These are phyloP conservation scores for Tetraodon nigroviridis DNA, from an alignment of 2,113 vertebrate genomes.

Conservation along the genomic window DNA sequence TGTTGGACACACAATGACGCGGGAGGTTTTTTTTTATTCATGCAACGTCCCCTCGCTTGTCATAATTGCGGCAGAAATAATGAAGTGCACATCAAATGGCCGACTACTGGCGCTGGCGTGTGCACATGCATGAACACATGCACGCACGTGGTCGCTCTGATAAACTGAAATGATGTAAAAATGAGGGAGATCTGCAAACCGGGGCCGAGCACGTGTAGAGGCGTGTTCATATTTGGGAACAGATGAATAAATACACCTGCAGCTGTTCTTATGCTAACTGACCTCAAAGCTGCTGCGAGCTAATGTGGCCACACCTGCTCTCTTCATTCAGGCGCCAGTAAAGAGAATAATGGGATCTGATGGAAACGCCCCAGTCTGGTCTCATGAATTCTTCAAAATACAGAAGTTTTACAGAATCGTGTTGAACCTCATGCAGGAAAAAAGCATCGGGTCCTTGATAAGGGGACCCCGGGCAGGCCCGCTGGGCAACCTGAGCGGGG, in stretches of 20 bases:
- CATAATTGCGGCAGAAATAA: slow-evolving; percentile 51
- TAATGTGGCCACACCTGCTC: slow-evolving; percentile 43
- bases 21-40: slow-evolving; percentile 46
- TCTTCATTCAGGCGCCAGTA: background rate
- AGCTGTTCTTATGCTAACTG: slow-evolving; percentile 61
- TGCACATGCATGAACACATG: slow-evolving; percentile 5
- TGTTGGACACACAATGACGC: slow-evolving; percentile 51
- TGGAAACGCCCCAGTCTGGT: slow-evolving; percentile 5
- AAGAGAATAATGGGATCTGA: slow-evolving; percentile 34
- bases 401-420: too few relatives aligned
- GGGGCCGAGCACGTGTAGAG: slow-evolving; percentile 28
- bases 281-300: slow-evolving; percentile 11
- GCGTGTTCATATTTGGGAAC: slow-evolving; percentile 52
- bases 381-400: background rate
- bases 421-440: too few relatives aligned
- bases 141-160: background rate
- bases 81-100: slow-evolving; percentile 53
- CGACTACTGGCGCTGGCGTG: background rate
- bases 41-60: slow-evolving; percentile 32
- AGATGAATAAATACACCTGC: slow-evolving; percentile 63
- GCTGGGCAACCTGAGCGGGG: too few relatives aligned
- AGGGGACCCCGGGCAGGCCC: too few relatives aligned
- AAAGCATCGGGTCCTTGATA: too few relatives aligned
- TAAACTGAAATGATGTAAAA: background rate
- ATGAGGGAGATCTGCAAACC: slow-evolving; percentile 16